Evolutionary conservation across 2,113 vertebrate genomes (phyloP), one percentile per base, ranked within the genome.

Genomic region (Dryoscopus gambensis): DNA sequence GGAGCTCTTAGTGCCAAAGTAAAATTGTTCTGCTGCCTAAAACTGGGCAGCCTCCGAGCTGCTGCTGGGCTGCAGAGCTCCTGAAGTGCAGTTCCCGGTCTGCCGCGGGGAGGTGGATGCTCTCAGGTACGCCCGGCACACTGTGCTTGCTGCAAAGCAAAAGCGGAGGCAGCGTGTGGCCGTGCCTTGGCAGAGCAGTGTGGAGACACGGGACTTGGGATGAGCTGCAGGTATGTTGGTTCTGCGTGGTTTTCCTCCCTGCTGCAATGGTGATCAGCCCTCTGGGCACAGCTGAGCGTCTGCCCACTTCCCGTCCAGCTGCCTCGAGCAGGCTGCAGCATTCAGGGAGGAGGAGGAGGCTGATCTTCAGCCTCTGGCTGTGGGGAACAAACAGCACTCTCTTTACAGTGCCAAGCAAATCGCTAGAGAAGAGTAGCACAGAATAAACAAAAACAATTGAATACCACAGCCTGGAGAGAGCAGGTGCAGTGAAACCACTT

Each of bases 401-500:
- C 73, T 31, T 35, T n/a, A 7, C 44, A 6, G 62, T 31, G 82
- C 84, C 84, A 76, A 68, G 47, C 33, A 35, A 75, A 77, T 68
- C 0, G 0, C 71, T 60, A 7, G 55, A 73, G 86, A 78, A 39
- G 60, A 71, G 52, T 7, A 87, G 62, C 55, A n/a, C 33, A 64
- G 71, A 65, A 82, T 62, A 56, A 95, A 81, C 78, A 88, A 89
- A 86, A 90, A 7, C 70, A 95, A 40, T 67, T 28, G 40, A 92
- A 75, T 56, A 17, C n/a, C 46, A 50, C 57, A 71, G 93, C 28
- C 56, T 68, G 89, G n/a, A 64, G 78, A 83, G 71, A 84, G 77
- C 93, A 92, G 93, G 93, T 92, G 84, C 85, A 82, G 30, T 24
- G 64, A 81, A 90, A 78, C 76, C 86, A 65, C 93, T 94, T 93